A percentile compares a stretch with the other conserved stretches of the same genome.
phyloP scores from a whole-genome alignment of 2,888 invertebrate species.

The Luperina nickerlii region DNA sequence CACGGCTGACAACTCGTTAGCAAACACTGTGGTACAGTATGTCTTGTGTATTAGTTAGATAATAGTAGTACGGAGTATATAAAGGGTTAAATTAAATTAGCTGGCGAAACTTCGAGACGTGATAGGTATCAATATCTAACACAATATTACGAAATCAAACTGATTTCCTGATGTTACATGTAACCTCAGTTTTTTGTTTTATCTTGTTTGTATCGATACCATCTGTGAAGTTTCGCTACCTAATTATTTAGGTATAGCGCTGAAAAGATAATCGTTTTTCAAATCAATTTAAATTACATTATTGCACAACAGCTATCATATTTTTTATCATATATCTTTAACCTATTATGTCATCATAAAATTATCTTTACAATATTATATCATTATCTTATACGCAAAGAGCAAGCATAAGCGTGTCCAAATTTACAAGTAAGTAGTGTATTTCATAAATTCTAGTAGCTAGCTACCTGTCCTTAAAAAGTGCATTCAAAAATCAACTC shows the following conservation, averaged over 20 bases:
- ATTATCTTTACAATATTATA: constrained; percentile 16
- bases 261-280: background rate
- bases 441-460: constrained; percentile 1
- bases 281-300: background rate
- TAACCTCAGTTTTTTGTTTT: background rate
- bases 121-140: background rate
- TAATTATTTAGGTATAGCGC: background rate
- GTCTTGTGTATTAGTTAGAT: background rate
- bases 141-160: too few species aligned
- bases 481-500: background rate
- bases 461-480: background rate
- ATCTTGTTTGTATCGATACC: background rate
- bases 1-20: constrained; percentile 86
- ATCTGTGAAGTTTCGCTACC: background rate
- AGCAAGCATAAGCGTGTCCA: background rate
- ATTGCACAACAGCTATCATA: background rate
- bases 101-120: background rate
- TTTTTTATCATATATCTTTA: background rate
- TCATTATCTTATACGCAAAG: constrained; percentile 17
- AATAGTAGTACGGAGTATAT: background rate
- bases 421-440: background rate
- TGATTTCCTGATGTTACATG: background rate
- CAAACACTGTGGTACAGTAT: constrained; percentile 49
- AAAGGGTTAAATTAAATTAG: background rate
- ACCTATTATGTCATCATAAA: constrained; percentile 8